Base-by-base conservation (phyloP, 1,140 invertebrate species). In the Trichonephila inaurata region DNA sequence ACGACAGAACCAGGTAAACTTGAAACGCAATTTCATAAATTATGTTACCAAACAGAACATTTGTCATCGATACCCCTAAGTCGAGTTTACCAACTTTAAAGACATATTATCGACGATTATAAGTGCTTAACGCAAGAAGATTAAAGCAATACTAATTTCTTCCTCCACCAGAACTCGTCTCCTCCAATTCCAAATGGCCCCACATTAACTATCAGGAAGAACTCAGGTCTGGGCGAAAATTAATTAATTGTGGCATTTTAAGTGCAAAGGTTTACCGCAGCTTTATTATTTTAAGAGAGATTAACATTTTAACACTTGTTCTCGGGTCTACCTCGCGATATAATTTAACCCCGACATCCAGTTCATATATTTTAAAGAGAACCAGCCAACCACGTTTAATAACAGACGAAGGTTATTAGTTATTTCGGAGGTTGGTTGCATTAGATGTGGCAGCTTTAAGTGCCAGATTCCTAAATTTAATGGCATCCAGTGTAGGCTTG, bases 291-390 rank as follows among this genome's bases (percentile, higher is more conserved):
- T 77, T 77, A 77, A 33, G 33, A 77, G 72, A 77, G 72, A 77
- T 77, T 77, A 77, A 77, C 72, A 77, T 77, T 77, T 77, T 77
- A 77, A 77, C 72, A 77, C 72, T 77, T 77, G 72, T 77, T 77
- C 72, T 77, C 72, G 18, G 16, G 72, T 77, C 72, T 16, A 19
- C 28, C 10, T 16, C 72, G 14, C 14, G 72, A 19, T 77, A 40
- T 33, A 77, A 77, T 77, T 77, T 77, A 77, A 77, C 72, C 72
- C 72, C 28, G 72, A 33, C 72, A 77, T 77, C 14, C 3, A 77
- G 28, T 77, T 77, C 72, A 77, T 40, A 40, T 77, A 77, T 40
- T 77, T 77, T 77, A 77, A 77, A 77, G 72, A 77, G 72, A 77
- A 77, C 72, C 72, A 77, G 72, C 72, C 72, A 40, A 40, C 33